Evolutionary conservation across 92 coral and sea anemone species (phyloP), one percentile per base, ranked within the genome.

Genomic region (Zoanthus sansibaricus): DNA sequence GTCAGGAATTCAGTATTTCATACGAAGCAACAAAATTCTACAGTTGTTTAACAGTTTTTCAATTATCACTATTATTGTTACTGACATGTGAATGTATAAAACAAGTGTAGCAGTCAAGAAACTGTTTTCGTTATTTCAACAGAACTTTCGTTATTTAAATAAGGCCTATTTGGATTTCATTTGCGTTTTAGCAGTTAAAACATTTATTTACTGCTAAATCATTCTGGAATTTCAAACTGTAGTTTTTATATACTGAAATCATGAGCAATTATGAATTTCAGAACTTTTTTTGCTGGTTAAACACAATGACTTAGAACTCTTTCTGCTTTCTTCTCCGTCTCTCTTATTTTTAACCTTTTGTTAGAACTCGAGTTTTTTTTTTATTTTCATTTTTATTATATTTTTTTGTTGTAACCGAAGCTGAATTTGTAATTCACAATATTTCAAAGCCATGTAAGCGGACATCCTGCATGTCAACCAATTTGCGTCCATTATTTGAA

Each of bases 401-500:
- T 25, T 25, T 25, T 25, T 25, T 37, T 37, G 4, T 37, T 37
- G 1, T 49, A 49, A 11, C 55, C 7, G 31, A 25, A 69, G 12
- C 17, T 30, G 46, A 14, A 11, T 69, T 9, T 30, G 30, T 9
- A 25, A 30, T 25, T 32, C 45, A 32, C 17, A 13, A 9, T 62
- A 69, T 32, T 30, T 37, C 42, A 32, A 69, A 76, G 67, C 85
- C 73, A 44, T 20, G 21, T 5, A 62, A 80, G 51, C 46, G 74
- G 56, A 64, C 85, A 80, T 46, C 75, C 45, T 2, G 42, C 42
- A 37, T 67, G 74, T 69, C 45, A 69, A 64, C 13, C 13, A 45
- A 15, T 46, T 42, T 21, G 13, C 14, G 18, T 54, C 47, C 54
- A 69, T 69, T 66, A 66, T n/a, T 5, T 17, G 10, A 47, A 42